Evolutionary conservation across 2,888 invertebrate species (phyloP).

Genomic region (Hirtodrosophila confusa): DNA sequence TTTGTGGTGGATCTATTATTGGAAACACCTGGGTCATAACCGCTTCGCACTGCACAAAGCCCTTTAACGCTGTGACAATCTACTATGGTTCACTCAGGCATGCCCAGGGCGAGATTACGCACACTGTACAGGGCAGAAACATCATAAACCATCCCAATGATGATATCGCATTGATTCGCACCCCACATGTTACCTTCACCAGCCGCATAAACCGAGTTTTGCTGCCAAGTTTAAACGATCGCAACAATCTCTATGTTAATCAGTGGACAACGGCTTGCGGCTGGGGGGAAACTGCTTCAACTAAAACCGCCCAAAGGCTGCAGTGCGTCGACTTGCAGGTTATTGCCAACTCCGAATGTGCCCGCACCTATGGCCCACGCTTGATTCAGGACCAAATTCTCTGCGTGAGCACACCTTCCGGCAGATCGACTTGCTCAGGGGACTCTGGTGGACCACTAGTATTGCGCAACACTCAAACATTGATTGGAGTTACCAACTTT

Average conservation of each 20-base stretch:
- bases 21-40: slow-evolving; percentile 43
- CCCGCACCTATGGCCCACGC: slow-evolving; percentile 77
- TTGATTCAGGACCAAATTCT: slow-evolving; percentile 21
- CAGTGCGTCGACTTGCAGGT: slow-evolving; percentile 57
- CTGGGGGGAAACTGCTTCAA: slow-evolving; percentile 37
- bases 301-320: slow-evolving; percentile 65
- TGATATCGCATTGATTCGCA: slow-evolving; percentile 59
- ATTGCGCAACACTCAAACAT: background rate
- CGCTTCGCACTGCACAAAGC: slow-evolving; percentile 34
- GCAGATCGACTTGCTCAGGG: slow-evolving; percentile 35
- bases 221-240: slow-evolving; percentile 23
- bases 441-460: slow-evolving; percentile 45
- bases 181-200: slow-evolving; percentile 29
- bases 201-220: slow-evolving; percentile 5
- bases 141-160: slow-evolving; percentile 32
- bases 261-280: slow-evolving; percentile 39
- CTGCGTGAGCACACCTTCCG: slow-evolving; percentile 32
- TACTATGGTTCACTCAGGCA: slow-evolving; percentile 66
- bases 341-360: slow-evolving; percentile 76
- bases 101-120: slow-evolving; percentile 36
- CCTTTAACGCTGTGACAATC: slow-evolving; percentile 42
- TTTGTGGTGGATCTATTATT: slow-evolving; percentile 43
- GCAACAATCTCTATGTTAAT: slow-evolving; percentile 19
- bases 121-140: slow-evolving; percentile 44
- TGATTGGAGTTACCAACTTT: slow-evolving; percentile 38